Percentiles rank a stretch among this genome's conserved stretches.
Evolutionary conservation across 2,797 vertebrate genomes (phyloP).

Genomic region (Strix occidentalis): DNA sequence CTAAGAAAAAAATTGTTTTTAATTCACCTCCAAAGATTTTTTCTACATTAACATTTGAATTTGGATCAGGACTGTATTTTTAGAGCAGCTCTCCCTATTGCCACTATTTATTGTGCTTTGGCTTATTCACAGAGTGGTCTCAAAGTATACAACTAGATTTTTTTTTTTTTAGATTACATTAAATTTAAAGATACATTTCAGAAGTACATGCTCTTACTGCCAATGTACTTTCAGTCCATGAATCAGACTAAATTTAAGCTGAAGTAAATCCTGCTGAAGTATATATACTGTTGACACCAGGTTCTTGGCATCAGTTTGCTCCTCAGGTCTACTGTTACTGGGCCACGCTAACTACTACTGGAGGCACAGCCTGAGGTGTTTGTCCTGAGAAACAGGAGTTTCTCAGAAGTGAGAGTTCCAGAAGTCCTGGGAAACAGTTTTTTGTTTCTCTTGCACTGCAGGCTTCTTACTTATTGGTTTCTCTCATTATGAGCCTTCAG

Average conservation of each 20-base stretch:
- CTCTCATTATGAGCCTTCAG: background rate
- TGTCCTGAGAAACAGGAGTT: background rate
- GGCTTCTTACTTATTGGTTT: background rate
- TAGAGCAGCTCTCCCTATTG: background rate
- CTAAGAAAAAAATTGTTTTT: background rate
- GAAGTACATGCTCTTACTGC: background rate
- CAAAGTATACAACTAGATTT: background rate
- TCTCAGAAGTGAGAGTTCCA: background rate
- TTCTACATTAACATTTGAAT: background rate
- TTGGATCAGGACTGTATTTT: background rate
- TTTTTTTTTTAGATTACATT: background rate
- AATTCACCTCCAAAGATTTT: background rate
- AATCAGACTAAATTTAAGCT: background rate
- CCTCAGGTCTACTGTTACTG: background rate
- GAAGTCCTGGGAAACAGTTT: background rate
- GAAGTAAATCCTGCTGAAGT: background rate
- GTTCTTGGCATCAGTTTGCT: background rate
- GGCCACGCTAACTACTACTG: background rate
- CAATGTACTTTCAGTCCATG: background rate
- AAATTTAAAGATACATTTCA: background rate
- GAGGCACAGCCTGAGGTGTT: background rate
- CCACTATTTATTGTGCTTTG: background rate
- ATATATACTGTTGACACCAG: accelerated
- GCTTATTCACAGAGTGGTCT: background rate
- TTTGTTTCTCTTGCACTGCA: background rate